Percentiles rank a stretch among this genome's conserved stretches.
Evolutionary conservation across 2,888 invertebrate species (phyloP).

Genomic region (Drosophila fulvimacula): DNA sequence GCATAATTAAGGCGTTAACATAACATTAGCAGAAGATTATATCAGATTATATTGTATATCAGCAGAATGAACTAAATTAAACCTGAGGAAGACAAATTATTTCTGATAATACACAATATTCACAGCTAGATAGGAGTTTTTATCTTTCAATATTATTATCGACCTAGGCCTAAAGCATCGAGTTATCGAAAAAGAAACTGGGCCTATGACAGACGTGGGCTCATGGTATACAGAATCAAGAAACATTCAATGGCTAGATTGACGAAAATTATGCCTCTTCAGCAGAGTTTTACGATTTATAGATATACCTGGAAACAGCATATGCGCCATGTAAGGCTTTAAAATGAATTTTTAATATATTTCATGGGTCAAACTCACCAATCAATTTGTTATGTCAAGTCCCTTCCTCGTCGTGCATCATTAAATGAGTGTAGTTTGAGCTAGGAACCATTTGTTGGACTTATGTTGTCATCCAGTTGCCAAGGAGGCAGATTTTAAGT

Average conservation of each 20-base stretch:
- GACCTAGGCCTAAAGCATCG: not conserved
- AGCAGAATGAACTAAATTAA: not conserved
- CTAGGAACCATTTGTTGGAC: conserved; percentile 71
- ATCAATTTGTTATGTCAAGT: conserved; percentile 55
- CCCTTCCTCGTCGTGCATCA: conserved; percentile 27
- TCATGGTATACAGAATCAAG: not conserved
- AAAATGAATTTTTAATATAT: not conserved
- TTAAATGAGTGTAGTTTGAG: conserved; percentile 61
- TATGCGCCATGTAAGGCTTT: not conserved
- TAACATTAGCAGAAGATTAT: not conserved
- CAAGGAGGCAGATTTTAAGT: conserved; percentile 19
- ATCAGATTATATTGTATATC: not conserved
- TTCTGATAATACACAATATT: not conserved
- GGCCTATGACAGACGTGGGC: not conserved
- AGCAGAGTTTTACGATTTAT: not conserved
- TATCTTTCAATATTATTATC: rapidly evolving
- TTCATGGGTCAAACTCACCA: conserved; percentile 44
- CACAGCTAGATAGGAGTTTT: not conserved
- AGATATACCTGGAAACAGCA: not conserved
- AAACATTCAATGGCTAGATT: not conserved
- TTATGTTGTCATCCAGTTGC: conserved; percentile 29
- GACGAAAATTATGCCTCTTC: not conserved
- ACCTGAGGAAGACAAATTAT: not conserved
- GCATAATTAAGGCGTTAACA: not conserved
- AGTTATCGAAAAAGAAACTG: not conserved